phyloP scores from a whole-genome alignment of 1,140 invertebrate species.

The Drosophila melanica region DNA sequence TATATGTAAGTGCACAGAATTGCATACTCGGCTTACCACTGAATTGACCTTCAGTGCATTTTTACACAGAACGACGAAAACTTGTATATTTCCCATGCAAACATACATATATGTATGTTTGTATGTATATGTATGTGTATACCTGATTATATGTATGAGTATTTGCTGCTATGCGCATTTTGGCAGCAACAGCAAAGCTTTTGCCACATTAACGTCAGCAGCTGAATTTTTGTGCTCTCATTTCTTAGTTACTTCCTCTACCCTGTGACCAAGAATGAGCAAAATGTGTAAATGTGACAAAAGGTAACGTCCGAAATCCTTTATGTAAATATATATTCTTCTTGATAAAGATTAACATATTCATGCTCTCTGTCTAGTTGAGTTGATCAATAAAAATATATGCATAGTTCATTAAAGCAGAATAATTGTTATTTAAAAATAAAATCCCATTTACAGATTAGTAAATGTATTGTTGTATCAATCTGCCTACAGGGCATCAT shows the following conservation, averaged over 20 bases:
- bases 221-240: conserved; percentile 53
- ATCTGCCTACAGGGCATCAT: background rate
- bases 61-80: conserved; percentile 35
- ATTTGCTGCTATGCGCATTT: conserved; percentile 19
- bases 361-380: too few relatives aligned
- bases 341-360: too few relatives aligned
- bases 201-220: conserved; percentile 67
- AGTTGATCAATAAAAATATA: too few relatives aligned
- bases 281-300: background rate
- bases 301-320: too few relatives aligned
- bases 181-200: conserved; percentile 47
- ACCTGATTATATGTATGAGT: background rate
- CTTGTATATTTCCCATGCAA: background rate
- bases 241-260: conserved; percentile 66
- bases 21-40: background rate
- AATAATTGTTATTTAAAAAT: too few relatives aligned
- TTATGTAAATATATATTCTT: too few relatives aligned
- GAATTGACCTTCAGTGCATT: conserved; percentile 41
- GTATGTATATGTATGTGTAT: background rate
- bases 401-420: too few relatives aligned
- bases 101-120: background rate
- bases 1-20: background rate
- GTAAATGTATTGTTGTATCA: background rate
- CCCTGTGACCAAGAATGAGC: background rate
- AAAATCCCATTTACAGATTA: too few relatives aligned